Evolutionary conservation across 53 echinoderm and acorn worm genomes (phyloP), one percentile per base, ranked within the genome.

Genomic region (Mesocentrotus franciscanus): DNA sequence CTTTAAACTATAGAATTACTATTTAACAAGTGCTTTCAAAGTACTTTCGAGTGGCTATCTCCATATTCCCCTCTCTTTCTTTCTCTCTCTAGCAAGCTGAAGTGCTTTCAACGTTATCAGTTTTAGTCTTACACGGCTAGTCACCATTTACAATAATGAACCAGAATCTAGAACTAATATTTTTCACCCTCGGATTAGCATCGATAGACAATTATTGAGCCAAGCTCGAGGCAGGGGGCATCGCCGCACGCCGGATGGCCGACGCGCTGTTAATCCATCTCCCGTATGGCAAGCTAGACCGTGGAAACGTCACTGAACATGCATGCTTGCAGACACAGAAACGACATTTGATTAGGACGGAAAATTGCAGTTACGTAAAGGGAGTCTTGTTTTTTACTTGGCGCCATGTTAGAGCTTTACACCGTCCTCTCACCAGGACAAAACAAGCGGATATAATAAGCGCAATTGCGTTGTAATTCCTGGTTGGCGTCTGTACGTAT

Each of bases 371-470:
- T 30, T 30, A 76, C 14, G 13, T 29, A 32, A 10, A 76, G 76
- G 76, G 2, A 76, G 76, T 32, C 27, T 32, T 76, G 32, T 0
- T 30, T 76, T 24, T 76, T 15, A 64, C 6, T 33, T 30, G 33
- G 76, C 33, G 33, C 30, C 76, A 76, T 33, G 33, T 76, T n/a
- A 33, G 33, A 76, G 76, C 33, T 32, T 33, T 32, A 14, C 76
- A 76, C 33, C 13, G 33, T 76, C 76, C 76, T 76, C 76, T 30
- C 76, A 8, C 76, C 33, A 12, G 10, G 33, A 76, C 76, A 29
- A 76, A 76, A 76, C 76, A 76, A 76, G 76, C 76, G 30, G 76
- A 76, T 13, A 33, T 76, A 76, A 32, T 76, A 76, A 32, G 76
- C 10, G 33, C 76, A 76, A 33, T 76, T 76, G 33, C 76, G 76